These are phyloP conservation scores for Solea senegalensis DNA, from an alignment of 2,113 vertebrate species.

Conservation along the genomic window DNA sequence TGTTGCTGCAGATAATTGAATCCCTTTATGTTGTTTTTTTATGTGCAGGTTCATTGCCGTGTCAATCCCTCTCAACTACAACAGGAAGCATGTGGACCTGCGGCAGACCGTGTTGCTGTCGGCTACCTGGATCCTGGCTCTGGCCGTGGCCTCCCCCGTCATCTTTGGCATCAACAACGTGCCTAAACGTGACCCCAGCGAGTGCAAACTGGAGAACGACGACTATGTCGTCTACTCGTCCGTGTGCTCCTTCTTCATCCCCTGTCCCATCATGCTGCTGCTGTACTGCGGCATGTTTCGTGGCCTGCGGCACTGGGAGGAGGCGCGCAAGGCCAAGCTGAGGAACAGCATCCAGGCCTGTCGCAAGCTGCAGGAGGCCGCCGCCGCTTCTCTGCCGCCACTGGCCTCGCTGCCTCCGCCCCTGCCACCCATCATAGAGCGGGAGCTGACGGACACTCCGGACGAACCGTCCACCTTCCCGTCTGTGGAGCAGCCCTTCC, in stretches of 20 bases:
- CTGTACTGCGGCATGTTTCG: constrained; percentile 95
- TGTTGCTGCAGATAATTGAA: not conserved
- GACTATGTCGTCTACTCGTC: constrained; percentile 93
- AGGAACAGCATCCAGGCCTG: constrained; percentile 80
- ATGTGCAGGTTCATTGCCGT: constrained; percentile 93
- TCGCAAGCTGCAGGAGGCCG: constrained; percentile 74
- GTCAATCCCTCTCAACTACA: constrained; percentile 89
- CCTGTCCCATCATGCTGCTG: constrained; percentile 93
- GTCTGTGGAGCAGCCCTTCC: constrained; percentile 27
- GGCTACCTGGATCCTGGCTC: constrained; percentile 91
- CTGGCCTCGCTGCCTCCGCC: constrained; percentile 68
- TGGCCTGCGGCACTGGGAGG: constrained; percentile 89
- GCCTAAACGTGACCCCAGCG: constrained; percentile 82
- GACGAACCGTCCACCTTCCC: constrained; percentile 60
- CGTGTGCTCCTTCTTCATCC: constrained; percentile 96
- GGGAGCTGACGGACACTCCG: constrained; percentile 38
- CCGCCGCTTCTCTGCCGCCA: constrained; percentile 60
- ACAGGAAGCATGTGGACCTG: constrained; percentile 87
- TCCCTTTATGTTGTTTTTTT: not conserved
- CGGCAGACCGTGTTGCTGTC: constrained; percentile 88
- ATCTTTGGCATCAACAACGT: constrained; percentile 92
- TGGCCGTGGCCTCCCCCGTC: constrained; percentile 91
- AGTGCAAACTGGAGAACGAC: constrained; percentile 91
- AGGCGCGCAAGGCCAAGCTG: constrained; percentile 86
- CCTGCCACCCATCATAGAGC: constrained; percentile 72